Percentiles rank a stretch among this genome's conserved stretches.
Conservation (phyloP, 2,113 vertebrate species). For the Corythoichthys haematopterus region DNA sequence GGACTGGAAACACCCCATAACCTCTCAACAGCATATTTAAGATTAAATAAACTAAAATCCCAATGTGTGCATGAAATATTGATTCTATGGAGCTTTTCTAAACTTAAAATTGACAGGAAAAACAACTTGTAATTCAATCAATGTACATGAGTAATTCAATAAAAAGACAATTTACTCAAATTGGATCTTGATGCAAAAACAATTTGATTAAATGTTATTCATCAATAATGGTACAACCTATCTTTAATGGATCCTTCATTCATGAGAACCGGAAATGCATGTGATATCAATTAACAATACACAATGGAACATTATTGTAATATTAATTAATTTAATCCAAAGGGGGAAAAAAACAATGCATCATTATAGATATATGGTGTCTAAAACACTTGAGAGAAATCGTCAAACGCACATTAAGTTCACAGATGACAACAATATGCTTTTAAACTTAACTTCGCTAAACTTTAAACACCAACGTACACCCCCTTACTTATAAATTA, state of each 20-base stretch:
- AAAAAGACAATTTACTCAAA: neutral
- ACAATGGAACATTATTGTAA: constrained; percentile 2
- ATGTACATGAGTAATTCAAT: neutral
- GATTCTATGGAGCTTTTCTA: neutral
- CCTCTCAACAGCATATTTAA: constrained; percentile 22
- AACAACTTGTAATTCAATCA: neutral
- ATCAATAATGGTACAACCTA: neutral
- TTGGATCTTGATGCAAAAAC: neutral
- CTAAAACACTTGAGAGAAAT: neutral
- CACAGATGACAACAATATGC: too few species aligned
- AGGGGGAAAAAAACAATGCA: neutral
- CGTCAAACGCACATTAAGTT: too few species aligned
- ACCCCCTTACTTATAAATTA: too few species aligned
- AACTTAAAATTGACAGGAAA: neutral
- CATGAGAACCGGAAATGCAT: constrained; percentile 23
- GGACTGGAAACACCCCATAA: neutral
- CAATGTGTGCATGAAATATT: neutral
- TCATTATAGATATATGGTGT: neutral
- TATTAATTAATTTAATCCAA: neutral
- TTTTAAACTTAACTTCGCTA: too few species aligned
- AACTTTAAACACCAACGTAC: too few species aligned
- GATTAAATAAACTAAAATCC: constrained; percentile 34
- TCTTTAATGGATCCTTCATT: constrained; percentile 10
- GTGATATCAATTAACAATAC: constrained; percentile 20
- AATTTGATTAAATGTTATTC: neutral